Base-by-base conservation (phyloP, 1,140 invertebrate species). In the Himalopsyche phryganea region DNA sequence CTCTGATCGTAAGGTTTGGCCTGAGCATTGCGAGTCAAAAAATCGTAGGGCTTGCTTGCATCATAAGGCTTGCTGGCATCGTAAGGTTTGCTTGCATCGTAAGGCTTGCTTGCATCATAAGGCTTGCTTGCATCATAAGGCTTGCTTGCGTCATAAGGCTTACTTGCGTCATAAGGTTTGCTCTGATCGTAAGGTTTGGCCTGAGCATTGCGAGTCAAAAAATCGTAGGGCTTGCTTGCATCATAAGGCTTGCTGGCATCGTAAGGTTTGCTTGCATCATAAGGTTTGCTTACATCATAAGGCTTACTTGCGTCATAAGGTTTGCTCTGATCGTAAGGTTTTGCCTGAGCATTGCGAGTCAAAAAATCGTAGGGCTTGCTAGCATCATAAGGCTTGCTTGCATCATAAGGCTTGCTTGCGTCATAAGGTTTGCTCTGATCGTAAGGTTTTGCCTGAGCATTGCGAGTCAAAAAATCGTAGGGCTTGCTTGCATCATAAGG, bases 21-120 rank as follows among this genome's bases (percentile, higher is more conserved):
- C 20, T 51, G 50, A 1, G 35, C 32, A 38, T 11, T 41, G 20
- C 17, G 50, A 10, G 13, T 23, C 13, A 17, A 23, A 11, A 6
- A 10, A 10, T 35, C 47, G 14, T 49, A 49, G 6, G 49, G 49
- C 49, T 56, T 56, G 45, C 44, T 48, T 15, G 47, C 20, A 11
- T 55, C 53, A 19, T 55, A 55, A 3, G 53, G 33, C 44, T 55
- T 55, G 44, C 42, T 48, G n/a, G 35, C 23, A 11, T 56, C 53
- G 13, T 47, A 56, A 23, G 44, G 44, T 13, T 36, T 56, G 28
- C 19, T 13, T 18, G 17, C n/a, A n/a, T 35, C 47, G 14, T 49
- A 49, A 11, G 49, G 49, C 49, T 56, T 56, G 45, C 44, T 48
- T 15, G 47, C 20, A 11, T 55, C 53, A 19, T 55, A 55, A 3